Evolutionary conservation across 2,113 vertebrate species (phyloP).

Genomic region (Pristiophorus japonicus): DNA sequence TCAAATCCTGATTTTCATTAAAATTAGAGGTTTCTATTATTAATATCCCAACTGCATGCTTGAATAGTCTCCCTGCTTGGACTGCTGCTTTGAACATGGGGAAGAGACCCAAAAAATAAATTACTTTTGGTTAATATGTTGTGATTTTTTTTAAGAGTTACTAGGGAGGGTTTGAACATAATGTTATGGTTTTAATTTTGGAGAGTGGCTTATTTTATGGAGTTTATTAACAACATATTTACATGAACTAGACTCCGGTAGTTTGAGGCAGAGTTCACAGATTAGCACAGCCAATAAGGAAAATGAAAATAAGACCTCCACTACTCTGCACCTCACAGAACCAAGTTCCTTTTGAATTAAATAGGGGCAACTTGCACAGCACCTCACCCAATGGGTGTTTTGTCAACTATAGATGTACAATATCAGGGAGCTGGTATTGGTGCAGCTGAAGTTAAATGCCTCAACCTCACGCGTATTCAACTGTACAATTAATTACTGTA

Average conservation of each 20-base stretch:
- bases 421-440: background rate
- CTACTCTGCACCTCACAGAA: background rate
- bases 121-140: background rate
- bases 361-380: background rate
- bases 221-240: background rate
- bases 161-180: background rate
- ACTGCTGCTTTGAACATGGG: background rate
- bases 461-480: background rate
- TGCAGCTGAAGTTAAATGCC: background rate
- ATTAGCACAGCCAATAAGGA: background rate
- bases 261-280: background rate
- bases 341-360: background rate
- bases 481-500: background rate
- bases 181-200: background rate
- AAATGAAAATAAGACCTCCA: background rate
- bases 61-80: background rate
- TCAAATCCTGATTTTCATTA: conserved; percentile 35
- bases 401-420: background rate
- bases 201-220: background rate
- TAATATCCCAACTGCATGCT: conserved; percentile 20
- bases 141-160: background rate
- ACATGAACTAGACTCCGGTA: background rate
- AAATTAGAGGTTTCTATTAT: conserved; percentile 5
- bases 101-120: background rate
- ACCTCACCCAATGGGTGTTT: background rate